A percentile compares a stretch with the other conserved stretches of the same genome.
phyloP scores from a whole-genome alignment of 1,140 invertebrate species.

The Drosophila pallidifrons region DNA sequence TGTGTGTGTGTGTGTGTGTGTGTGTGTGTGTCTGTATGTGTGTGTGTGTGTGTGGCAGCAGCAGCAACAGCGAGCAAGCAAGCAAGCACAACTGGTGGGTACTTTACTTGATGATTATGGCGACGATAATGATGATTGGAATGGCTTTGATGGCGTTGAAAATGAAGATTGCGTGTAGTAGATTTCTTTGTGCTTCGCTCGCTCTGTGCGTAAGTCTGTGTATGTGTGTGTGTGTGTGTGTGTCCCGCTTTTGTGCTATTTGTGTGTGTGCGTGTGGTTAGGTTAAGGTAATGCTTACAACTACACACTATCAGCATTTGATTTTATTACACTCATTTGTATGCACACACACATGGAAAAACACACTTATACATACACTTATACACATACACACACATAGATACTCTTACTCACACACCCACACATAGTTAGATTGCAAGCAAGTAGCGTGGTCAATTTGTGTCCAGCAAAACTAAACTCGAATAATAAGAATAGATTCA shows the following conservation, averaged over 20 bases:
- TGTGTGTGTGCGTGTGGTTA: slow-evolving; percentile 9
- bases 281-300: slow-evolving; percentile 69
- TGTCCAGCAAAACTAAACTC: slow-evolving; percentile 33
- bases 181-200: slow-evolving; percentile 67
- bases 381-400: slow-evolving; percentile 23
- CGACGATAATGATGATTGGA: slow-evolving; percentile 85
- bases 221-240: slow-evolving; percentile 13
- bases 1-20: neutral
- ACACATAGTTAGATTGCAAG: neutral
- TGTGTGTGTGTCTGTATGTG: too few species aligned
- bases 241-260: slow-evolving; percentile 42
- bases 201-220: slow-evolving; percentile 17
- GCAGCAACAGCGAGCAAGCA: slow-evolving; percentile 52
- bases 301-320: slow-evolving; percentile 79
- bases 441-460: too few species aligned
- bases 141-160: slow-evolving; percentile 85
- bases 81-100: slow-evolving; percentile 80
- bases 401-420: neutral
- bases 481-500: slow-evolving; percentile 51
- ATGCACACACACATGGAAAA: slow-evolving; percentile 37
- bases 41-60: too few species aligned
- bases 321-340: slow-evolving; percentile 82
- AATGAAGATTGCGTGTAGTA: slow-evolving; percentile 85
- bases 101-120: slow-evolving; percentile 85
- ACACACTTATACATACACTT: slow-evolving; percentile 63